These are phyloP conservation scores for Discoglossus pictus DNA, from an alignment of 2,797 vertebrate genomes.

Conservation along the genomic window DNA sequence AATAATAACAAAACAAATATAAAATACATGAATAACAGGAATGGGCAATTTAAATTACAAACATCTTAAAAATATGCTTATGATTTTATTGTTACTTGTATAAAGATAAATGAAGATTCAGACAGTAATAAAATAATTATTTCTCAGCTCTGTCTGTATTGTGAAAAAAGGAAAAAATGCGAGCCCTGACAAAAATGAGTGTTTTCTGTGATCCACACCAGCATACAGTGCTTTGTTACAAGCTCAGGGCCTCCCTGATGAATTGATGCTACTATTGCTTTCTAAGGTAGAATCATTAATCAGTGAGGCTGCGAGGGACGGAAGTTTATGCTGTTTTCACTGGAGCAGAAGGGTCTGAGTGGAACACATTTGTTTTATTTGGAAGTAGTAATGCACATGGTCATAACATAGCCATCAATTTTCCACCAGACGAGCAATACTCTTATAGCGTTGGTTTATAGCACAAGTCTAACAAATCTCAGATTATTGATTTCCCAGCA, in stretches of 20 bases:
- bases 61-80: no score
- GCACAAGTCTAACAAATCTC: no score
- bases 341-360: not conserved
- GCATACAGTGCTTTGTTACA: constrained; percentile 13
- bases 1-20: no score
- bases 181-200: not conserved
- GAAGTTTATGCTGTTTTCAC: constrained; percentile 11
- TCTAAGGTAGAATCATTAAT: constrained; percentile 20
- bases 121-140: not conserved
- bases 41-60: no score
- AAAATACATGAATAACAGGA: no score
- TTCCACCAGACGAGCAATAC: no score
- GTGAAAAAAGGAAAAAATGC: not conserved
- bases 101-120: not conserved
- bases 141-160: not conserved
- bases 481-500: no score
- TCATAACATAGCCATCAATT: no score
- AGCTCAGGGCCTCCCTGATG: not conserved
- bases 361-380: constrained; percentile 7
- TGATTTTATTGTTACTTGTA: no score
- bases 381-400: no score
- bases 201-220: not conserved
- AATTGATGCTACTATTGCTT: constrained; percentile 31
- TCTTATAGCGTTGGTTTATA: no score
- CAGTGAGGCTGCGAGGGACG: constrained; percentile 10